A percentile compares a stretch with the other conserved stretches of the same genome.
phyloP scores from a whole-genome alignment of 2,797 vertebrate species.

The Zalophus californianus region DNA sequence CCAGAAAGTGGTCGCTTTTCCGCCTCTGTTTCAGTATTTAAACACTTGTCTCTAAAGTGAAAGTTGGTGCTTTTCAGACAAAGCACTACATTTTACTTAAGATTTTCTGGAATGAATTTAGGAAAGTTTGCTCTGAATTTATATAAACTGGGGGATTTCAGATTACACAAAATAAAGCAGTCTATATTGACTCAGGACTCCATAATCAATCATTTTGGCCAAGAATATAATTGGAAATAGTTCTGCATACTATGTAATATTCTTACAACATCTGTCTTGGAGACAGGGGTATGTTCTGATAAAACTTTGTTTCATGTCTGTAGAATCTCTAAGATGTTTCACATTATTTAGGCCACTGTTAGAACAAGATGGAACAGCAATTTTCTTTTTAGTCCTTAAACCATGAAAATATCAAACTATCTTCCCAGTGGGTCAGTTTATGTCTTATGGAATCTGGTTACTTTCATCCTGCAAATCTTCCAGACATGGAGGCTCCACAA shows the following conservation, averaged over 20 bases:
- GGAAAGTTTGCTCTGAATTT: background rate
- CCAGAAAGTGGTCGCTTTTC: too few relatives aligned
- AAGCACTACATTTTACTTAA: background rate
- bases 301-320: background rate
- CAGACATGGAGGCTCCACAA: background rate
- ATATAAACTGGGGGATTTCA: background rate
- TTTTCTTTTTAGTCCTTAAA: background rate
- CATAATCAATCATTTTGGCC: slow-evolving; percentile 12
- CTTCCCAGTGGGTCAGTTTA: background rate
- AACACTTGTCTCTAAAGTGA: background rate
- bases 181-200: background rate
- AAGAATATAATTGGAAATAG: background rate
- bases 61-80: background rate
- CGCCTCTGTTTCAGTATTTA: too few relatives aligned
- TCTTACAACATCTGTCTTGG: background rate
- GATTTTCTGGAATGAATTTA: slow-evolving; percentile 32
- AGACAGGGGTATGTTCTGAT: background rate
- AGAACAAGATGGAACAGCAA: background rate
- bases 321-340: background rate
- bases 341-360: background rate
- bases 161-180: background rate
- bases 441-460: background rate
- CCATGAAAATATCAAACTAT: background rate
- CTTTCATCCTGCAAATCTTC: background rate
- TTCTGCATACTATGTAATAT: background rate